Evolutionary conservation across 2,113 vertebrate genomes (phyloP).

Genomic region (Hipposideros armiger): DNA sequence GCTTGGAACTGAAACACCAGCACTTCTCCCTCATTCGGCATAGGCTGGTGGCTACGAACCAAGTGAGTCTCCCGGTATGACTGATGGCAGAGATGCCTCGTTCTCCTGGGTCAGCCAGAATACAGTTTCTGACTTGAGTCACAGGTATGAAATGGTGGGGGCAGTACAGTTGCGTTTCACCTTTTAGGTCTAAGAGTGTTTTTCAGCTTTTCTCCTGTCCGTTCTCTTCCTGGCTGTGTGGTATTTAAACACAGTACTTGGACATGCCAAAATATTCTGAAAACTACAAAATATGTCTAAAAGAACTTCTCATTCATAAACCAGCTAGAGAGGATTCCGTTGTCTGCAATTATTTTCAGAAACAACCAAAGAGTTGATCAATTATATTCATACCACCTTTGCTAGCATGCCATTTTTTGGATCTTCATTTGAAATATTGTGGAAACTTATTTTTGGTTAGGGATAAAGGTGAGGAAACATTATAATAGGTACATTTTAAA

Average conservation of each 20-base stretch:
- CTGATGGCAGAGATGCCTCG: not conserved
- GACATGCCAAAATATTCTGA: not conserved
- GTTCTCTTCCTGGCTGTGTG: not conserved
- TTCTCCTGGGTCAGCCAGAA: not conserved
- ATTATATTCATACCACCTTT: not conserved
- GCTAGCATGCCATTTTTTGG: not conserved
- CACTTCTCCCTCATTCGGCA: not conserved
- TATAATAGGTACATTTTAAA: not conserved
- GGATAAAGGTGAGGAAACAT: not conserved
- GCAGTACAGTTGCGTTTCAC: rapidly evolving
- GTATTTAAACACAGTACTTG: not conserved
- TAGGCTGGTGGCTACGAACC: rapidly evolving
- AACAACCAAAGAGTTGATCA: not conserved
- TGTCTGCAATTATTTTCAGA: not conserved
- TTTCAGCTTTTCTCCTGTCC: not conserved
- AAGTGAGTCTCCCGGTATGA: not conserved
- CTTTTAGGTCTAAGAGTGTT: too few species aligned
- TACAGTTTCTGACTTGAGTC: not conserved
- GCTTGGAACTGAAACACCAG: not conserved
- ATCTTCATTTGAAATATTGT: slow-evolving; percentile 12
- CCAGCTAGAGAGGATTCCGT: not conserved
- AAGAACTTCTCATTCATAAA: not conserved
- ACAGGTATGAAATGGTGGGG: too few species aligned
- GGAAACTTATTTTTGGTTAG: slow-evolving; percentile 33
- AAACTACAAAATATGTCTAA: not conserved